Conservation (phyloP, 2,113 vertebrate species). For the Neomonachus schauinslandi region DNA sequence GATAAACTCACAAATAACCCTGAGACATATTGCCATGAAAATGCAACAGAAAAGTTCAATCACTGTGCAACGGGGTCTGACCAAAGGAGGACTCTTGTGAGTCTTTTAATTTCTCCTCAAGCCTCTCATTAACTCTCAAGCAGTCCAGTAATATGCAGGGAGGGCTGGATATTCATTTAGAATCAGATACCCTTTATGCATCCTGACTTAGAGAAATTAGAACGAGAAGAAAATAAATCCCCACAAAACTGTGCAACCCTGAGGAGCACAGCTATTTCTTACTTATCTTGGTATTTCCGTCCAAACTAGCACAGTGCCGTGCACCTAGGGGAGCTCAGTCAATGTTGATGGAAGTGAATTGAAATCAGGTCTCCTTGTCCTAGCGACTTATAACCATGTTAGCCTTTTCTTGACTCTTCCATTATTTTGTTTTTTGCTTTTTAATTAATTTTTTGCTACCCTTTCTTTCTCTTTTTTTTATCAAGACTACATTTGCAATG, state of each 20-base stretch:
- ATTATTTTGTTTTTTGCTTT: slow-evolving; percentile 23
- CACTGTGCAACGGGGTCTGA: slow-evolving; percentile 31
- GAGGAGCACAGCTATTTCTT: background rate
- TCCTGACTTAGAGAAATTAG: slow-evolving; percentile 48
- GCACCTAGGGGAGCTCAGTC: background rate
- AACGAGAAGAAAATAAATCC: slow-evolving; percentile 54
- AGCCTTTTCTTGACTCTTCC: background rate
- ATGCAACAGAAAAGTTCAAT: slow-evolving; percentile 33
- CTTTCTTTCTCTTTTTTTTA: background rate
- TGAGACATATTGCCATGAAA: slow-evolving; percentile 55
- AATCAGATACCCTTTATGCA: slow-evolving; percentile 53
- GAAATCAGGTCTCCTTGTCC: background rate
- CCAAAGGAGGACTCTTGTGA: slow-evolving; percentile 64
- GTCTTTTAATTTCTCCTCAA: slow-evolving; percentile 73
- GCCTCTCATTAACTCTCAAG: slow-evolving; percentile 72
- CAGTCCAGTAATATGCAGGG: slow-evolving; percentile 60
- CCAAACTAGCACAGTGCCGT: background rate
- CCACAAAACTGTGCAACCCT: background rate
- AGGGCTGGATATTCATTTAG: slow-evolving; percentile 46
- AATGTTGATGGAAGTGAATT: background rate
- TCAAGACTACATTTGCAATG: background rate
- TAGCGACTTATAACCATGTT: background rate
- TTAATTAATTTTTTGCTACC: background rate
- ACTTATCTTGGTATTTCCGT: background rate
- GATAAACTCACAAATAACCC: slow-evolving; percentile 63